Evolutionary conservation across 92 coral and sea anemone genomes (phyloP).

Genomic region (Pocillopora grandis): DNA sequence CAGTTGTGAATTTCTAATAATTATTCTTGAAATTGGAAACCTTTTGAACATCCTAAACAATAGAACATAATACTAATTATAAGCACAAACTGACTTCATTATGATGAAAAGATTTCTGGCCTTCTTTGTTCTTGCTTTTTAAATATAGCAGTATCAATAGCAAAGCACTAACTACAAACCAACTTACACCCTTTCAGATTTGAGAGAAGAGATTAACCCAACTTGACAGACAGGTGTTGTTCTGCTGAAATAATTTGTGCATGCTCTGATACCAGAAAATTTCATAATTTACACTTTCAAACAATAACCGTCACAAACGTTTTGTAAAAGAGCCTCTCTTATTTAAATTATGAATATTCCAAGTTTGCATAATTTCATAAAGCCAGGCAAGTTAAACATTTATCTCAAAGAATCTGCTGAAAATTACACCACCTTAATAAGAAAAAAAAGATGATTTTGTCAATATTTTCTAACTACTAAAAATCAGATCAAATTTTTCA

Average conservation of each 20-base stretch:
- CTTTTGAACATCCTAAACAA: background rate
- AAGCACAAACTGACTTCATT: background rate
- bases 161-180: too few species aligned
- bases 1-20: background rate
- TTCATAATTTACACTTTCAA: background rate
- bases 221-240: too few species aligned
- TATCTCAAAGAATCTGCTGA: background rate
- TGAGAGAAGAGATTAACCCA: too few species aligned
- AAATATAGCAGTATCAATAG: too few species aligned
- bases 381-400: background rate
- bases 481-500: too few species aligned
- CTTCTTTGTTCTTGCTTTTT: background rate
- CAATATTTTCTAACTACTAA: too few species aligned
- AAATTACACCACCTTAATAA: background rate
- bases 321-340: background rate
- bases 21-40: background rate
- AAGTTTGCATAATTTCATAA: background rate
- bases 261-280: background rate
- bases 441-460: too few species aligned
- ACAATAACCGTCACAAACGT: background rate
- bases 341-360: background rate
- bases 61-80: background rate
- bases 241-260: too few species aligned
- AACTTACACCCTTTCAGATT: too few species aligned
- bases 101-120: background rate